These are phyloP conservation scores for Tragelaphus scriptus DNA, from an alignment of 2,113 vertebrate species.

Conservation along the genomic window DNA sequence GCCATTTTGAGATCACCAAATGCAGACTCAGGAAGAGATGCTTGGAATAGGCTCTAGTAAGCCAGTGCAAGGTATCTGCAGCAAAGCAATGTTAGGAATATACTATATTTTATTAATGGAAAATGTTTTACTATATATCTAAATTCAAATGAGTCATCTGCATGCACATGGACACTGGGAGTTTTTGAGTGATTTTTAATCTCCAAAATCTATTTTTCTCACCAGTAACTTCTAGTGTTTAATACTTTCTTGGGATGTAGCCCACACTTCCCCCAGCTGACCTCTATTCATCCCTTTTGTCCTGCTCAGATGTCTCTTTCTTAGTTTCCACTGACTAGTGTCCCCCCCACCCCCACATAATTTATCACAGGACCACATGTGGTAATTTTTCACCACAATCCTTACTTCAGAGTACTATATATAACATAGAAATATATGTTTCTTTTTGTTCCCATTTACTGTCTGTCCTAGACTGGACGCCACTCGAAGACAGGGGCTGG, in stretches of 20 bases:
- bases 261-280: neutral
- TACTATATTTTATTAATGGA: neutral
- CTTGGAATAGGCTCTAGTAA: neutral
- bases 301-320: neutral
- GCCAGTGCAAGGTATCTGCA: neutral
- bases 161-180: neutral
- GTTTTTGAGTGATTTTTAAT: neutral
- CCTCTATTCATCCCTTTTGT: neutral
- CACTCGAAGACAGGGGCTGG: neutral
- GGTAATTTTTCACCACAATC: neutral
- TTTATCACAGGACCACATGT: neutral
- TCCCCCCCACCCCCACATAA: accelerated
- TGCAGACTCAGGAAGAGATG: neutral
- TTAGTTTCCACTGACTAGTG: neutral
- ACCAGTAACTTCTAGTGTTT: neutral
- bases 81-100: neutral
- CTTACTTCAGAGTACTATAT: neutral
- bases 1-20: neutral
- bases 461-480: neutral
- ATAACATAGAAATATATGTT: neutral
- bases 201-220: neutral
- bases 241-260: neutral
- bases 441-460: neutral
- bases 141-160: neutral
- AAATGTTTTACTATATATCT: neutral